phyloP scores from a whole-genome alignment of 2,113 vertebrate species.

The Mormyrus iriodes region DNA sequence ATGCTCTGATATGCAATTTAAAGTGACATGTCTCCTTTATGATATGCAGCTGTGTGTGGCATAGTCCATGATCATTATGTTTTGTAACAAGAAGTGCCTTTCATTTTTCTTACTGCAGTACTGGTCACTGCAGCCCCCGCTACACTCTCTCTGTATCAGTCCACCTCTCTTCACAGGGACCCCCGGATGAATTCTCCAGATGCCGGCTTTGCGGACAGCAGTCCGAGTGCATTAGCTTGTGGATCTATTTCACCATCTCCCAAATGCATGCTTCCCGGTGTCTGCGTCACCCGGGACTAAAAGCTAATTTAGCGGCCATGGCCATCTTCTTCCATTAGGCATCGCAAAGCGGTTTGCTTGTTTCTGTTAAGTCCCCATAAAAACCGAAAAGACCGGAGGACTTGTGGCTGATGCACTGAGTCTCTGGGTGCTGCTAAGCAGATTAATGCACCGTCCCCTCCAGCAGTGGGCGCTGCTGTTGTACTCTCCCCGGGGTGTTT shows the following conservation, averaged over 20 bases:
- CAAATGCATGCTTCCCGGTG: not conserved
- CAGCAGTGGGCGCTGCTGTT: not conserved
- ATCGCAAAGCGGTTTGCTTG: not conserved
- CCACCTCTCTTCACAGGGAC: not conserved
- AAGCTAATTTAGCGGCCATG: not conserved
- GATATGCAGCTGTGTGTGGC: not conserved
- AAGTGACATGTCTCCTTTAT: not conserved
- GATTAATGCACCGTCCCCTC: not conserved
- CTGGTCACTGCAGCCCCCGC: not conserved
- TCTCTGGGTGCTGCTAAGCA: not conserved
- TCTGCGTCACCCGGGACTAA: not conserved
- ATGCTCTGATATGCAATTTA: not conserved
- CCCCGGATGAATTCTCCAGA: not conserved
- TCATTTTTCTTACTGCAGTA: not conserved
- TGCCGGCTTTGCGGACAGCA: not conserved
- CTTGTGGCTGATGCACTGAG: not conserved
- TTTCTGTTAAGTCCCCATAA: not conserved
- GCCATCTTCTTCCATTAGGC: not conserved
- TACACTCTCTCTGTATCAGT: not conserved
- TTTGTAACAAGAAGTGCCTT: not conserved
- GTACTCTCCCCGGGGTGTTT: not conserved
- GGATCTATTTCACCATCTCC: not conserved
- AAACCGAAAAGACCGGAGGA: not conserved
- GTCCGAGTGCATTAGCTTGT: not conserved
- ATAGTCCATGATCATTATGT: not conserved